Evolutionary conservation across 92 coral and sea anemone species (phyloP), one percentile per base, ranked within the genome.

Genomic region (Palythoa grandiflora): DNA sequence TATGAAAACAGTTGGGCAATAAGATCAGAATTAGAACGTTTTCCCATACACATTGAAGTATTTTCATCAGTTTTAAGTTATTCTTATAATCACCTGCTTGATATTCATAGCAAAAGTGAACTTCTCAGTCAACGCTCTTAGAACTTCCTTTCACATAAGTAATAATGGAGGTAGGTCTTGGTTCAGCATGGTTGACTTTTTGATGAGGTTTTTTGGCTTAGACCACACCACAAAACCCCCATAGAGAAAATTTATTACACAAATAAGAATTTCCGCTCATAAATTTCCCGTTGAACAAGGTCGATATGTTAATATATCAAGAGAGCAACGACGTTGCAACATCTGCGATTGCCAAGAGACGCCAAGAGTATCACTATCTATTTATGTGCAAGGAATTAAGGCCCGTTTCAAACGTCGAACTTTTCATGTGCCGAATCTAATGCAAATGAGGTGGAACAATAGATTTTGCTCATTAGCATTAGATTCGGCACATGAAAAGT

Each of bases 101-200:
- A 73, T 73, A 55, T 73, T 73, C 54, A 73, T 73, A 73, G 54
- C 78, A 57, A 73, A 73, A 73, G 15, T 73, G 78, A 73, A 39
- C 57, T 74, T 0, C 78, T 74, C 44, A 74, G n/a, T 74, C 15
- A 74, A 74, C 35, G 78, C 78, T 1, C 78, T 74, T 28, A 74
- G 10, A 74, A 74, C 55, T 74, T 74, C 78, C 78, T 74, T 74
- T 74, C 16, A 74, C 78, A 74, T 74, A 74, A 73, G 40, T 73
- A 13, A 74, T 74, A 74, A 74, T 74, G 78, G 78, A 44, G 78
- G 78, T 74, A 74, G 55, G 78, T 74, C 78, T 74, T 44, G 78
- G 78, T 74, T 74, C 57, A 44, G 12, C 78, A 35, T 74, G 59
- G 57, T 74, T 74, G 78, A 55, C 55, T 59, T 47, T 44, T 74